Evolutionary conservation across 2,113 vertebrate species (phyloP).

Genomic region (Blennius ocellaris): DNA sequence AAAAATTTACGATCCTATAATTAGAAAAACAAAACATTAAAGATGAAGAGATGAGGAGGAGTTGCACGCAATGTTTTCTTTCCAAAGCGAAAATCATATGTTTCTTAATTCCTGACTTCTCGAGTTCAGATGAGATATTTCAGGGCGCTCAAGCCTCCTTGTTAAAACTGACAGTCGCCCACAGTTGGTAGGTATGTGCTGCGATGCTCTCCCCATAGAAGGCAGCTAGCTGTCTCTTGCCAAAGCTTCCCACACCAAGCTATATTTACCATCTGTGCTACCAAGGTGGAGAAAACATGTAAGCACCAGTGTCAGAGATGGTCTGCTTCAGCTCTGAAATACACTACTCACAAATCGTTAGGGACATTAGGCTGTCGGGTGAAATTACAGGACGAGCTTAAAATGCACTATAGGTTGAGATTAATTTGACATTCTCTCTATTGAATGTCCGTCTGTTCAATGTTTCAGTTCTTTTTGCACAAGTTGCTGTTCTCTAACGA

Average conservation of each 20-base stretch:
- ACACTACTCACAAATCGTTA: neutral
- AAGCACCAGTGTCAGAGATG: slow-evolving; percentile 66
- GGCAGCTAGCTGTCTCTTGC: slow-evolving; percentile 68
- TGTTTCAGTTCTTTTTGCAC: no score
- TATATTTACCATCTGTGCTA: slow-evolving; percentile 74
- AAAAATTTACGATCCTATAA: neutral
- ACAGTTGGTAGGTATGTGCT: slow-evolving; percentile 71
- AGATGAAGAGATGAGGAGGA: neutral
- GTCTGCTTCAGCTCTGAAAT: slow-evolving; percentile 57
- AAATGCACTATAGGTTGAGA: no score
- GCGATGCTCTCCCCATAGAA: slow-evolving; percentile 61
- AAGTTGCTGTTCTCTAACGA: no score
- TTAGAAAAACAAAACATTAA: neutral
- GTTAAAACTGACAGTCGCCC: slow-evolving; percentile 74
- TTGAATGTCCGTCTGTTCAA: no score
- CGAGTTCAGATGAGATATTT: slow-evolving; percentile 37
- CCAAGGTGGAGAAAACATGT: slow-evolving; percentile 66
- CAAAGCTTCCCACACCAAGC: slow-evolving; percentile 77
- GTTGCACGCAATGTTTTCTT: neutral
- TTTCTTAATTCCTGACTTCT: slow-evolving; percentile 18
- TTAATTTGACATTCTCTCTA: no score
- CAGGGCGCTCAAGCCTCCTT: slow-evolving; percentile 37
- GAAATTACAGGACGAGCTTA: no score
- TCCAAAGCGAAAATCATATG: slow-evolving; percentile 1
- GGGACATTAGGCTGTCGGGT: no score